Conservation (phyloP, 1,140 invertebrate species). For the Rhopalosiphum padi region DNA sequence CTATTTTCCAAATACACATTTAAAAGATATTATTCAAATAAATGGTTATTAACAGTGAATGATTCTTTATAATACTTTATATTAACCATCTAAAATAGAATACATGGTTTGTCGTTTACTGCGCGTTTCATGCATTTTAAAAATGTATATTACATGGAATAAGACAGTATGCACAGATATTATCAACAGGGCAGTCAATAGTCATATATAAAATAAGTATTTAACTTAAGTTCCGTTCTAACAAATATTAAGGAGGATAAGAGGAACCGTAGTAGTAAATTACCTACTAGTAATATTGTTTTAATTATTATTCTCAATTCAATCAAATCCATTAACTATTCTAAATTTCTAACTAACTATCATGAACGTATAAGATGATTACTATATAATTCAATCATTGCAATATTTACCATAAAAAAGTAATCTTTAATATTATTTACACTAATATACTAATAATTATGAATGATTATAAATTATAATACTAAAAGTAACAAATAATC, state of each 20-base stretch:
- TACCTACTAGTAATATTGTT: neutral
- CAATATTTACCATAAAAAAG: too few species aligned
- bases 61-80: neutral
- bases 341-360: too few species aligned
- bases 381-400: too few species aligned
- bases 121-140: neutral
- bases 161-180: neutral
- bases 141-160: neutral
- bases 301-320: neutral
- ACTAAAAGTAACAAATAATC: too few species aligned
- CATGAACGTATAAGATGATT: neutral
- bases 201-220: neutral
- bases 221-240: neutral
- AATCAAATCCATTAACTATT: neutral
- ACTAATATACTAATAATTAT: too few species aligned
- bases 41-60: neutral
- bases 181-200: neutral
- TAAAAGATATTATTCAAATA: neutral
- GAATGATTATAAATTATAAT: too few species aligned
- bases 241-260: neutral
- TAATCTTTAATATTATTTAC: too few species aligned
- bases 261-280: too few species aligned
- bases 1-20: neutral
- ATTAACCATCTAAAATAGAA: neutral
- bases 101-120: neutral